Evolutionary conservation across 30 jellyfish, hydroid and myxozoan species (phyloP).

Genomic region (Aurelia aurita): DNA sequence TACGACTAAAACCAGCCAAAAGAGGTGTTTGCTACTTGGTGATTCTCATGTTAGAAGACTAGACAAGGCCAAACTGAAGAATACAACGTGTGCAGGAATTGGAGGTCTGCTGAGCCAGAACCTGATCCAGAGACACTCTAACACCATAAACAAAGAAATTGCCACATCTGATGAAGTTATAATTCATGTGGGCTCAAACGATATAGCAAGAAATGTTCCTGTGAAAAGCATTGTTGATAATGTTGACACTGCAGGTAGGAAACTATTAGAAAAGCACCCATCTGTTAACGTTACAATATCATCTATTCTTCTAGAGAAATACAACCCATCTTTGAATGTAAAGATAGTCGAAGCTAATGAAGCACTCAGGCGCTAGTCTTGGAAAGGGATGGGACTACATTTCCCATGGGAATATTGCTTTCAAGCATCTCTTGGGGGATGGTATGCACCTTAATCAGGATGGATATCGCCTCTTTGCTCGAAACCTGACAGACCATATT

Average conservation of each 20-base stretch:
- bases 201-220: background rate
- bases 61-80: background rate
- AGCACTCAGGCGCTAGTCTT: slow-evolving; percentile 9
- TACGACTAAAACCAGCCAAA: no score
- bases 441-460: slow-evolving; percentile 5
- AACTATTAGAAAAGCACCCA: no score
- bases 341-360: no score
- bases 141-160: background rate
- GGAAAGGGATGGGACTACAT: background rate
- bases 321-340: background rate
- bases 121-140: background rate
- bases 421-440: background rate
- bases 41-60: background rate
- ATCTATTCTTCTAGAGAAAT: background rate
- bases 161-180: background rate
- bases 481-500: background rate
- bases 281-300: background rate
- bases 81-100: background rate
- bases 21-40: no score
- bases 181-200: background rate
- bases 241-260: background rate
- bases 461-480: background rate
- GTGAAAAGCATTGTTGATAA: background rate
- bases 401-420: background rate
- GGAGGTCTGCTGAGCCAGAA: background rate